Evolutionary conservation across 2,113 vertebrate species (phyloP), one percentile per base, ranked within the genome.

Genomic region (Platichthys stellatus): DNA sequence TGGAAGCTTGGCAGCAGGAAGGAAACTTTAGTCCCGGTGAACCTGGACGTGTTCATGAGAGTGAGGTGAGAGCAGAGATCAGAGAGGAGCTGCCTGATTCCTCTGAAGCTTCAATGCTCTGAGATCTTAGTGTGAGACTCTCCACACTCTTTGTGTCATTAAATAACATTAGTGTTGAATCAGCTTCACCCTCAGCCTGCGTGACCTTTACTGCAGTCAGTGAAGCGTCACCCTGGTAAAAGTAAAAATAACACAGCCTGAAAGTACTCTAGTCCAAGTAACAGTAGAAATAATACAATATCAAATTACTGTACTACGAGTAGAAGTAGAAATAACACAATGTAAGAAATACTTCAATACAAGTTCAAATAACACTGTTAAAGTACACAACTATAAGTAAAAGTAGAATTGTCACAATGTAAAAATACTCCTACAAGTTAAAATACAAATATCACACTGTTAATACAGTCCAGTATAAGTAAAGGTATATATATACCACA

Each of bases 171-270:
- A 40, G 51, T 57, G 65, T 77, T 77, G 77, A 84, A 24, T 75
- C 85, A 81, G 84, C 74, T 6, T 53, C 64, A 2, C 4, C 23
- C 56, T 77, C 66, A 75, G 38, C 43, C 84, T 23, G 63, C 43
- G 12, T 87, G 85, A 84, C 87, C 84, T 87, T 90, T 86, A 77
- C 23, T 12, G 18, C 5, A 38, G 24, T 20, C 68, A 56, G 63
- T 7, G 20, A 38, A 11, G 43, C 62, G 59, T 2, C 0, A 35
- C 64, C 28, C 2, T 7, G 18, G 47, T 4, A 51, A 20, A 49
- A 18, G 47, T 40, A 40, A 2, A 40, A 57, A 57, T 57, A 57
- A 21, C 10, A 21, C 28, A 35, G 28, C 20, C 9, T 40, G 10
- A 40, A 5, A 3, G 38, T 40, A 40, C 11, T 40, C 38, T 40